These are phyloP conservation scores for Hippocampus abdominalis DNA, from an alignment of 2,113 vertebrate genomes.

Conservation along the genomic window DNA sequence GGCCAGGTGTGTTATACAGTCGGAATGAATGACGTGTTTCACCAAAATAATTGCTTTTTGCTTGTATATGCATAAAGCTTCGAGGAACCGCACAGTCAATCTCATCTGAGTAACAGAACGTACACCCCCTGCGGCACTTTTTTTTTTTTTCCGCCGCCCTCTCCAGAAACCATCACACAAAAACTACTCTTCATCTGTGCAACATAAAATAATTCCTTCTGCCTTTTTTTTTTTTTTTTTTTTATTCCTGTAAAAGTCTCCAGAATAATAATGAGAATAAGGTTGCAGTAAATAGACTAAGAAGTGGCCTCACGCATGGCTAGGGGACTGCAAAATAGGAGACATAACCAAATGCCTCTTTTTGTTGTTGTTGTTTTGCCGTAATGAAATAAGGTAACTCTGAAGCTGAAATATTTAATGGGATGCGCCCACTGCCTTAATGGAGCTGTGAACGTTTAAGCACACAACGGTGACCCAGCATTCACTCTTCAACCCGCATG, in stretches of 20 bases:
- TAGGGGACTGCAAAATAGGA: neutral
- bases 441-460: neutral
- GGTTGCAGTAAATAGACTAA: neutral
- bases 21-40: constrained; percentile 35
- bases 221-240: neutral
- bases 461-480: neutral
- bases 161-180: neutral
- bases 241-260: neutral
- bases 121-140: constrained; percentile 15
- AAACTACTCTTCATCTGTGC: constrained; percentile 11
- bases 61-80: constrained; percentile 30
- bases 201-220: neutral
- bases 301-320: neutral
- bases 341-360: neutral
- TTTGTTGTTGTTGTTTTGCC: neutral
- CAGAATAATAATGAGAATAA: neutral
- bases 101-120: constrained; percentile 17
- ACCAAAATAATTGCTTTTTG: constrained; percentile 49
- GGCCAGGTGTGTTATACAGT: constrained; percentile 36
- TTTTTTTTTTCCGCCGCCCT: neutral
- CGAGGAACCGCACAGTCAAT: constrained; percentile 13
- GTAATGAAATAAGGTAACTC: neutral
- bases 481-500: constrained; percentile 6
- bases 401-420: constrained; percentile 6
- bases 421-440: neutral